Evolutionary conservation across 1,140 invertebrate species (phyloP).

Genomic region (Myzus persicae): DNA sequence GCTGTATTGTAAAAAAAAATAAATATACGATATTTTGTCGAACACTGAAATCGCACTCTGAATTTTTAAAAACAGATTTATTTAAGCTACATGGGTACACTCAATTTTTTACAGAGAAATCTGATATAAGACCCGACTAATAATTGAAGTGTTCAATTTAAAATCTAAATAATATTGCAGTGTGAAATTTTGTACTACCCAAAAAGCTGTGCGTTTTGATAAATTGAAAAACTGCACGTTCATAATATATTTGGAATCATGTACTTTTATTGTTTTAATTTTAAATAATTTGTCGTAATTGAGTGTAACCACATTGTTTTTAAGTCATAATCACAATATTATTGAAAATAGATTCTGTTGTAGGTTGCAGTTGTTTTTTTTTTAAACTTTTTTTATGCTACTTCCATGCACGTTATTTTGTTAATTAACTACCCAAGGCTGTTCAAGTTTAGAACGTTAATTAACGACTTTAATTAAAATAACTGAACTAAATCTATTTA

Average conservation of each 20-base stretch:
- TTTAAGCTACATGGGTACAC: neutral
- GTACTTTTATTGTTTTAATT: neutral
- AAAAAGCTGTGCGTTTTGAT: neutral
- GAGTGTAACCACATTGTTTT: neutral
- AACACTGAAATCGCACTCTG: neutral
- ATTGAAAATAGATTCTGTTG: neutral
- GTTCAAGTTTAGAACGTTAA: neutral
- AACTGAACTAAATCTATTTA: neutral
- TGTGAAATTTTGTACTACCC: neutral
- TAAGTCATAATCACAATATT: neutral
- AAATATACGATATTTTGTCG: neutral
- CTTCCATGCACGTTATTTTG: neutral
- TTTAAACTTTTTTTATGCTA: neutral
- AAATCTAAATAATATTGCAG: neutral
- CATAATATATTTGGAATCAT: neutral
- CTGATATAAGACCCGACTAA: no score
- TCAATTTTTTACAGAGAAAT: neutral
- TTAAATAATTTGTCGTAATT: neutral
- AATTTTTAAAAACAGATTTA: neutral
- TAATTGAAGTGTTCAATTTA: neutral
- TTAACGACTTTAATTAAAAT: neutral
- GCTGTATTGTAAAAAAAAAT: neutral
- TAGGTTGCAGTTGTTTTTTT: neutral
- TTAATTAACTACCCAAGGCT: neutral
- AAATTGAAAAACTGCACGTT: neutral